These are phyloP conservation scores for Xenentodon cancila DNA, from an alignment of 2,797 vertebrate species.

Conservation along the genomic window DNA sequence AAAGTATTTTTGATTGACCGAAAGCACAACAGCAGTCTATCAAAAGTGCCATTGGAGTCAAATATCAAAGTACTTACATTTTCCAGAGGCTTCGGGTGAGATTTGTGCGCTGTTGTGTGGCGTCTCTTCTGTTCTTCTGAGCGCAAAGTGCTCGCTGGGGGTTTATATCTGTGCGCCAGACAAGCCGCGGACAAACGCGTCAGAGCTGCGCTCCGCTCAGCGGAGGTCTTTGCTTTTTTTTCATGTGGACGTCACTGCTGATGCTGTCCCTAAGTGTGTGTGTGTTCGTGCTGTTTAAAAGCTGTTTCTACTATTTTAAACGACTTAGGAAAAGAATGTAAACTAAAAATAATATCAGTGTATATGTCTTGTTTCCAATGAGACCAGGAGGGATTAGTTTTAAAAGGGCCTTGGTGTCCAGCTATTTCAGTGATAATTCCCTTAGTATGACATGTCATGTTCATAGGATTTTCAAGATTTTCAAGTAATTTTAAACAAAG, in stretches of 20 bases:
- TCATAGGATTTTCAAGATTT: too few species aligned
- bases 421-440: background rate
- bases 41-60: background rate
- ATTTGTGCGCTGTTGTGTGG: conserved; percentile 42
- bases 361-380: conserved; percentile 11
- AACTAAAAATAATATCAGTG: conserved; percentile 42
- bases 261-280: conserved; percentile 53
- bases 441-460: background rate
- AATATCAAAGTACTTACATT: conserved; percentile 63
- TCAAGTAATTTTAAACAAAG: conserved; percentile 2
- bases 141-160: conserved; percentile 41
- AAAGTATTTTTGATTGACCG: background rate
- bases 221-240: conserved; percentile 56
- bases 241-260: conserved; percentile 72
- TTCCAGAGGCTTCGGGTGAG: conserved; percentile 35
- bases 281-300: conserved; percentile 2
- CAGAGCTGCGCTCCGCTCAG: conserved; percentile 60
- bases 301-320: conserved; percentile 10
- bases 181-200: conserved; percentile 56
- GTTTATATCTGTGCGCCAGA: conserved; percentile 74
- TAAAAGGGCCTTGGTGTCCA: background rate
- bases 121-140: conserved; percentile 57
- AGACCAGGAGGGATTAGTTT: conserved; percentile 13
- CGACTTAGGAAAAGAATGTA: conserved; percentile 12
- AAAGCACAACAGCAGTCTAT: background rate